A percentile compares a stretch with the other conserved stretches of the same genome.
These are phyloP conservation scores for Ptychochromis oligacanthus DNA, from an alignment of 2,113 vertebrate species.

Conservation along the genomic window DNA sequence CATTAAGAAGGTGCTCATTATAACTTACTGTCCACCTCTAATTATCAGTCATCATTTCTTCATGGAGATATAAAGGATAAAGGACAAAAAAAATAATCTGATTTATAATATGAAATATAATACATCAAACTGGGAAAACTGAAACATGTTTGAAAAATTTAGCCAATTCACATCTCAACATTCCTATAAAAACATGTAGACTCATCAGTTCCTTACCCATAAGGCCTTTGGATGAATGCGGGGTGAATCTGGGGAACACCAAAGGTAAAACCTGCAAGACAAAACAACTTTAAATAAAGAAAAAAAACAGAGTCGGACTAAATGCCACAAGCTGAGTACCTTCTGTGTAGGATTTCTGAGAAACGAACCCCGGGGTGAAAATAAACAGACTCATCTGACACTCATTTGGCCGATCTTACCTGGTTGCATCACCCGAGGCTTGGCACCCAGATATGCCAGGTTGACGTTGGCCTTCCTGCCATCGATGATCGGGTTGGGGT, in stretches of 20 bases:
- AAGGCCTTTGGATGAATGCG: conserved; percentile 98
- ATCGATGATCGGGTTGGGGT: conserved; percentile 99
- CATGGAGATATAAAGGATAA: not conserved
- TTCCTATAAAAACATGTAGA: not conserved
- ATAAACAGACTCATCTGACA: not conserved
- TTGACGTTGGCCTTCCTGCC: conserved; percentile 99
- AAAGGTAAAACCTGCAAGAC: conserved; percentile 92
- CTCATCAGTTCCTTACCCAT: conserved; percentile 87
- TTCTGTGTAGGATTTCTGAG: not conserved
- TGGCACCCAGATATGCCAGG: conserved; percentile 97
- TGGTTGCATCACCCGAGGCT: conserved; percentile 98
- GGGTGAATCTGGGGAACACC: conserved; percentile 98
- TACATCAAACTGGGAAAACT: not conserved
- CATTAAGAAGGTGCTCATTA: not conserved
- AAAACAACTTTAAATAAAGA: not conserved
- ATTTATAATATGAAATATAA: not conserved
- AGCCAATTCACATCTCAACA: not conserved
- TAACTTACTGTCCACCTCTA: conserved; percentile 26
- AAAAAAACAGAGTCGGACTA: not conserved
- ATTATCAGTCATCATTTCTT: conserved; percentile 24
- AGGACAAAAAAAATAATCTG: not conserved
- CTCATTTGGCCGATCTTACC: conserved; percentile 76
- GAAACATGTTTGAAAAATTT: not conserved
- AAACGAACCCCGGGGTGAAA: conserved; percentile 13
- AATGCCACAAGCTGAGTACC: not conserved